Evolutionary conservation across 37 sponge, comb jelly and placozoan species (phyloP).

Genomic region (Chondrilla cf. caribensis): DNA sequence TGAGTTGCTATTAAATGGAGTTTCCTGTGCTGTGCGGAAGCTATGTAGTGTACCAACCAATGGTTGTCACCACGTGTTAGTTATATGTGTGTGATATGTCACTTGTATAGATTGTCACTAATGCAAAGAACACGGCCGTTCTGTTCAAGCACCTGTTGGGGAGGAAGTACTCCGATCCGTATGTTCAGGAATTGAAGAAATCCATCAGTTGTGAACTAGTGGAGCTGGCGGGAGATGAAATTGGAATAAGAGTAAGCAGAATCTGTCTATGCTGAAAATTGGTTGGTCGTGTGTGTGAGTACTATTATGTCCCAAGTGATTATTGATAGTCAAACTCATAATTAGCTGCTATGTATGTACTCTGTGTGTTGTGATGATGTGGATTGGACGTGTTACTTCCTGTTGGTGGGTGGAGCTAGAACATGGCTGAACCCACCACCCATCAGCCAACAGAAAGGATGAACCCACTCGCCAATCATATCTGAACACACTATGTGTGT

Average conservation of each 20-base stretch:
- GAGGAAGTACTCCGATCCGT: conserved; percentile 85
- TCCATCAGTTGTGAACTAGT: conserved; percentile 63
- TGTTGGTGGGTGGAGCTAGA: conserved; percentile 8
- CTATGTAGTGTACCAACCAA: no score
- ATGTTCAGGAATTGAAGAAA: conserved; percentile 63
- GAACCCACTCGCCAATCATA: background rate
- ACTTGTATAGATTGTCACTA: conserved; percentile 44
- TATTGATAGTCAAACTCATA: no score
- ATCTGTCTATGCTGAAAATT: no score
- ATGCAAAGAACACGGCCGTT: conserved; percentile 80
- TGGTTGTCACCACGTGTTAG: no score
- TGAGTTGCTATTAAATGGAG: background rate
- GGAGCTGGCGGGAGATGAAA: conserved; percentile 37
- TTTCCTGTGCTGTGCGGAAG: no score
- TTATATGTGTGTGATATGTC: no score
- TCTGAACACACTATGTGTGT: background rate
- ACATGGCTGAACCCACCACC: conserved; percentile 4
- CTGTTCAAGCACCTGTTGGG: conserved; percentile 85
- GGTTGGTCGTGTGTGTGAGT: no score
- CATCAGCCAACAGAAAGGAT: background rate
- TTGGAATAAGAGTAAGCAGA: conserved; percentile 84
- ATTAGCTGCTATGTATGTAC: no score
- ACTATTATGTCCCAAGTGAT: no score
- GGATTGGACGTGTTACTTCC: conserved; percentile 7
- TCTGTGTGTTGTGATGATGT: background rate